Evolutionary conservation across 2,888 invertebrate species (phyloP).

Genomic region (Diarsia rubi): DNA sequence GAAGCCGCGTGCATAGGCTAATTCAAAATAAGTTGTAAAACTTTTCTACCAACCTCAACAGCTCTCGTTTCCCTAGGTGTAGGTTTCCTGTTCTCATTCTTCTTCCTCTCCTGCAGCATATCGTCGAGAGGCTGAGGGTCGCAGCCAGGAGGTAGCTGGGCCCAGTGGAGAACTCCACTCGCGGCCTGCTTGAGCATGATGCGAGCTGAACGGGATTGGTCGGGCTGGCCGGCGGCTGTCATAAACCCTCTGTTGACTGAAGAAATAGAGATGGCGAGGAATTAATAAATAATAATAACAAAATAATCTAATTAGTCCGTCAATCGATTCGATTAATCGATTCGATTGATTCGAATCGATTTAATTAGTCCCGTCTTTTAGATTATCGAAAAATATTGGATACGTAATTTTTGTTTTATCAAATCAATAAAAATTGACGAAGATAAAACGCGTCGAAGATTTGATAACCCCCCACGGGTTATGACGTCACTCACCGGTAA

Average conservation of each 20-base stretch:
- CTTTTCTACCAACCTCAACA: constrained; percentile 79
- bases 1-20: too few species aligned
- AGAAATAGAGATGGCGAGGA: constrained; percentile 23
- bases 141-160: constrained; percentile 94
- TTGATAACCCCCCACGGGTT: too few species aligned
- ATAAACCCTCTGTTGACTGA: constrained; percentile 98
- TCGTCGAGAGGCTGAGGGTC: constrained; percentile 90
- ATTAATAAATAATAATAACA: too few species aligned
- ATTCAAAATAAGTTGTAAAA: background rate
- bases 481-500: too few species aligned
- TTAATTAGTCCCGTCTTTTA: too few species aligned
- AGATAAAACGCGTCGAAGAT: too few species aligned
- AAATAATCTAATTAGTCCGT: too few species aligned
- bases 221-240: constrained; percentile 98
- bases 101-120: constrained; percentile 79
- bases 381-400: too few species aligned
- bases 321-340: too few species aligned
- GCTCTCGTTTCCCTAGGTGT: constrained; percentile 84
- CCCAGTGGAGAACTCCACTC: constrained; percentile 96
- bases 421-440: too few species aligned
- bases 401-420: too few species aligned
- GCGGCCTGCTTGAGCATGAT: constrained; percentile 98
- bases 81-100: constrained; percentile 76
- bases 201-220: constrained; percentile 97
- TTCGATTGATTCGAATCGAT: too few species aligned